Evolutionary conservation across 1,140 invertebrate species (phyloP).

Genomic region (Cataglyphis hispanica): DNA sequence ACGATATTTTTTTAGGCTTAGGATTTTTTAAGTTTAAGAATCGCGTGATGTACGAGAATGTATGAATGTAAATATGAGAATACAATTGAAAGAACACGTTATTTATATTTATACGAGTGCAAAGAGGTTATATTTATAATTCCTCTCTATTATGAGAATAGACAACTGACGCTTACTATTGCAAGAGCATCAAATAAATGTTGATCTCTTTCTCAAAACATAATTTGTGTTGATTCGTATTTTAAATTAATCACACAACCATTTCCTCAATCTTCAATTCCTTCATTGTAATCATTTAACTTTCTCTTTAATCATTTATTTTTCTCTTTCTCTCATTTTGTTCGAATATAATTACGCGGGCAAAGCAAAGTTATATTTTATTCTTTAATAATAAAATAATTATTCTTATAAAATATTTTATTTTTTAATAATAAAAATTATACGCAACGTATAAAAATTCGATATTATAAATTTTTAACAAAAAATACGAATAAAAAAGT

Average conservation of each 20-base stretch:
- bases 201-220: slow-evolving; percentile 85
- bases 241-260: not conserved
- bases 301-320: not conserved
- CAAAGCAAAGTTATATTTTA: not conserved
- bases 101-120: slow-evolving; percentile 85
- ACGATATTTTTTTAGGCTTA: slow-evolving; percentile 62
- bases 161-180: slow-evolving; percentile 85
- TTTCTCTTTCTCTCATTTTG: not conserved
- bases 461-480: not conserved
- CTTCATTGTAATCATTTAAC: not conserved
- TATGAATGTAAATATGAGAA: slow-evolving; percentile 65
- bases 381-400: slow-evolving; percentile 13
- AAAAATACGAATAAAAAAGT: not conserved
- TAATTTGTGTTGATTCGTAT: slow-evolving; percentile 48
- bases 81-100: slow-evolving; percentile 74
- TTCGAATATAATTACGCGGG: not conserved
- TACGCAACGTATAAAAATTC: not conserved
- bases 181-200: slow-evolving; percentile 85
- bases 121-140: slow-evolving; percentile 81
- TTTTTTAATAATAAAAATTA: slow-evolving; percentile 12
- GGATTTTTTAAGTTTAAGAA: slow-evolving; percentile 64
- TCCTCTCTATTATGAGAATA: slow-evolving; percentile 84
- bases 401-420: too few relatives aligned
- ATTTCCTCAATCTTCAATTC: not conserved
- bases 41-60: slow-evolving; percentile 57